Base-by-base conservation (phyloP, 2,888 invertebrate genomes). In the Paralinhomoeus sp. region DNA sequence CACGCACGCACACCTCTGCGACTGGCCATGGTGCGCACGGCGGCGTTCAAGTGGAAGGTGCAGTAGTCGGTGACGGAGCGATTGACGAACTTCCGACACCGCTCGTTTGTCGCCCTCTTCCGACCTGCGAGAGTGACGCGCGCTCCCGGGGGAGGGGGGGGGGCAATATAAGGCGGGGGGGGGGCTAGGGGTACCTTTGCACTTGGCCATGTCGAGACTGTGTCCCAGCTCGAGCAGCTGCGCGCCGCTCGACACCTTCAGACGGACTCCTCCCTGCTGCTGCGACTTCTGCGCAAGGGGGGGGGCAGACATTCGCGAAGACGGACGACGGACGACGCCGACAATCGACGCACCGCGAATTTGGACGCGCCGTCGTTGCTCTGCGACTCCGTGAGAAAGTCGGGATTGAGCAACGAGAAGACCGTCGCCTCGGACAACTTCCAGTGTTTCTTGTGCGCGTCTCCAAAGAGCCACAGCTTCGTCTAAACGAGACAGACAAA, bases 381-480 rank as follows among this genome's bases (percentile, higher is more conserved):
- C n/a, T 31, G 31, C 31, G 31, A 31, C 9, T 31, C 31, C n/a
- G n/a, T n/a, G n/a, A 40, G 47, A 27, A 48, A 24, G 24, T 50
- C 47, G 22, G 53, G 43, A 22, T 43, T 43, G 9, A 49, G 43
- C 20, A 55, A 34, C 9, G 51, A 47, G 9, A 55, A 44, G 13
- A 47, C 43, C 15, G 37, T 44, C 12, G 50, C 53, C 2, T 42
- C 38, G 40, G 47, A 48, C 9, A 56, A 40, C 44, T 59, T 58
- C 58, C 56, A 58, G 43, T 57, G 54, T n/a, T 53, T 48, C 38
- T 54, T 52, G 20, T 51, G 48, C 33, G 52, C 51, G 9, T 57
- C 57, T 36, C 57, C 59, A 37, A 59, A 59, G 22, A 59, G 50
- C 7, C 56, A 47, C 22, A 57, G 47, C 40, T 55, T 57, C n/a